Evolutionary conservation across 2,888 invertebrate genomes (phyloP).

Genomic region (Chouioia cunea): DNA sequence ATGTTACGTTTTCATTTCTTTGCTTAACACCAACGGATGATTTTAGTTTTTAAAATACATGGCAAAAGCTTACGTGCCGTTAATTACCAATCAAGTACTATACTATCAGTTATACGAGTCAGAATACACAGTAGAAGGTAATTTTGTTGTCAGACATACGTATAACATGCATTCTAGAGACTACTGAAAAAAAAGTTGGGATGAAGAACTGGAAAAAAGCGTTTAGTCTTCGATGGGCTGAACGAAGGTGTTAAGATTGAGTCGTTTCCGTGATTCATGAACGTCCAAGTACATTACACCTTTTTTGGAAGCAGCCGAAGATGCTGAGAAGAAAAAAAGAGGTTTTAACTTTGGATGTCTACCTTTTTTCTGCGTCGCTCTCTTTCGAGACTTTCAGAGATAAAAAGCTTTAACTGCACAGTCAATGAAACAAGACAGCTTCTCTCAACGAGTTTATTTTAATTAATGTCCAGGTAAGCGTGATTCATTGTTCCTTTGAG

Average conservation of each 20-base stretch:
- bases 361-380: conserved; percentile 9
- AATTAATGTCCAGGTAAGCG: neutral
- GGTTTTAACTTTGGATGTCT: conserved; percentile 15
- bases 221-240: conserved; percentile 23
- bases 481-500: conserved; percentile 28
- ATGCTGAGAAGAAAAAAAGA: conserved; percentile 1
- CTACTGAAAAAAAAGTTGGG: conserved; percentile 9
- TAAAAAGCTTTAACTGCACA: conserved; percentile 13
- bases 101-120: too few relatives aligned
- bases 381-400: conserved; percentile 10
- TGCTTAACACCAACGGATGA: too few relatives aligned
- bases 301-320: conserved; percentile 24
- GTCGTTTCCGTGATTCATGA: conserved; percentile 41
- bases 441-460: neutral
- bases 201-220: conserved; percentile 7
- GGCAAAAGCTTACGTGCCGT: too few relatives aligned
- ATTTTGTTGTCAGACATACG: too few relatives aligned
- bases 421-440: neutral
- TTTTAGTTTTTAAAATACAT: too few relatives aligned
- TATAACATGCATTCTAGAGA: too few relatives aligned
- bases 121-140: too few relatives aligned
- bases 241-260: conserved; percentile 16
- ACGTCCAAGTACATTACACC: conserved; percentile 33
- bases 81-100: too few relatives aligned
- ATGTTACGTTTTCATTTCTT: too few relatives aligned